Evolutionary conservation across 1,140 invertebrate genomes (phyloP).

Genomic region (Caenorhabditis inopinata): DNA sequence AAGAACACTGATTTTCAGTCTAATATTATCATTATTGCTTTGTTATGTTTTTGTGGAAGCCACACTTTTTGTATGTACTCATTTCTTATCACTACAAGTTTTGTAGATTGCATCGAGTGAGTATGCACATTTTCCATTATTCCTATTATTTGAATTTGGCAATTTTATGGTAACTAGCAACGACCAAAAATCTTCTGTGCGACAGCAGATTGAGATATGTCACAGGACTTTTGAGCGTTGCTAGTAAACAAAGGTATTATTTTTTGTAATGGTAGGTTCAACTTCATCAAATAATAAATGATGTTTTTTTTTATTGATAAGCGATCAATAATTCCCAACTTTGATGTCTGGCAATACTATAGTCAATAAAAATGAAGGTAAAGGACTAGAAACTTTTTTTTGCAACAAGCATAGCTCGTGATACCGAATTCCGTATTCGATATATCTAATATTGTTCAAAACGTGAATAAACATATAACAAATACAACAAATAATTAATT

Average conservation of each 20-base stretch:
- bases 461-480: too few species aligned
- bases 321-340: too few species aligned
- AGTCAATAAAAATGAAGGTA: too few species aligned
- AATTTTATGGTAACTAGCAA: not conserved
- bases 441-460: too few species aligned
- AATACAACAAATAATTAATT: too few species aligned
- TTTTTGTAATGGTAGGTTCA: too few species aligned
- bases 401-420: too few species aligned
- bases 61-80: not conserved
- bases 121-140: not conserved
- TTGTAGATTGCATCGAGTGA: not conserved
- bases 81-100: not conserved
- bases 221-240: constrained; percentile 32
- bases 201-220: not conserved
- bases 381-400: too few species aligned
- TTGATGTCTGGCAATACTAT: too few species aligned
- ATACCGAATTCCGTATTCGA: too few species aligned
- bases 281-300: too few species aligned
- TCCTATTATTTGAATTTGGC: not conserved
- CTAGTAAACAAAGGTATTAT: not conserved
- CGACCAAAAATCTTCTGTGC: not conserved
- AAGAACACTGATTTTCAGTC: not conserved
- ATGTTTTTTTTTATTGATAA: too few species aligned
- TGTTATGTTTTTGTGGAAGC: not conserved
- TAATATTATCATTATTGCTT: not conserved